A percentile compares a stretch with the other conserved stretches of the same genome.
phyloP scores from a whole-genome alignment of 1,140 invertebrate species.

The Rhynchophorus ferrugineus region DNA sequence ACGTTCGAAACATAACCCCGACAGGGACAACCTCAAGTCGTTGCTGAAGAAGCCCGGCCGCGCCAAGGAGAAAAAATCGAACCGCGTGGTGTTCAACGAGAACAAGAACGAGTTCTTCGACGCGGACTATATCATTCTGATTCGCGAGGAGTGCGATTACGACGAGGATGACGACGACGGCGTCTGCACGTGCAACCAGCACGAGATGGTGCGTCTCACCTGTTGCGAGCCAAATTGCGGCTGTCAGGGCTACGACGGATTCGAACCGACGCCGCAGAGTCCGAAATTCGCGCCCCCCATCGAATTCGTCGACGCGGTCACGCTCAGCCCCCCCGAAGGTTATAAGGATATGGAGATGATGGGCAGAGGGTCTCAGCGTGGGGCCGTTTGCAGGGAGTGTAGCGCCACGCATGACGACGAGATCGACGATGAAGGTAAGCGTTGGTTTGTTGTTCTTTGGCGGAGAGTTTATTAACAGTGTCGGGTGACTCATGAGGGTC shows the following conservation, averaged over 20 bases:
- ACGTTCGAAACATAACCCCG: constrained; percentile 36
- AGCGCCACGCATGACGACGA: constrained; percentile 34
- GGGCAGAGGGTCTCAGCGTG: constrained; percentile 44
- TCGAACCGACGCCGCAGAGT: constrained; percentile 40
- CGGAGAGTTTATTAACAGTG: too few relatives aligned
- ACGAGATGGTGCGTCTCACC: constrained; percentile 55
- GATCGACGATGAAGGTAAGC: constrained; percentile 23
- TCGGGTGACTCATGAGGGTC: too few relatives aligned
- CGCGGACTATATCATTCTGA: constrained; percentile 79
- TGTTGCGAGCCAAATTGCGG: constrained; percentile 55
- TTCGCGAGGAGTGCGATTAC: constrained; percentile 73
- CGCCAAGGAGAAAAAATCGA: constrained; percentile 35
- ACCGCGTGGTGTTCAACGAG: constrained; percentile 75
- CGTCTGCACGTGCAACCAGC: constrained; percentile 63
- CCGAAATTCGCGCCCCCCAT: constrained; percentile 53
- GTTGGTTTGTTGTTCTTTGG: too few relatives aligned
- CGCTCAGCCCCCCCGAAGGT: constrained; percentile 75
- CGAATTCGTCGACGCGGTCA: constrained; percentile 64
- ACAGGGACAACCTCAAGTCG: constrained; percentile 47
- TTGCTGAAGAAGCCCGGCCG: constrained; percentile 49
- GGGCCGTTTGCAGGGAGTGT: constrained; percentile 38
- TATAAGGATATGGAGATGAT: constrained; percentile 65
- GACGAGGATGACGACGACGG: constrained; percentile 61
- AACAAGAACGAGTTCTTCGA: constrained; percentile 80
- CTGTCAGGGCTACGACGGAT: constrained; percentile 43